Conservation (phyloP, 53 echinoderm and acorn worm species). For the Henricia sp. region DNA sequence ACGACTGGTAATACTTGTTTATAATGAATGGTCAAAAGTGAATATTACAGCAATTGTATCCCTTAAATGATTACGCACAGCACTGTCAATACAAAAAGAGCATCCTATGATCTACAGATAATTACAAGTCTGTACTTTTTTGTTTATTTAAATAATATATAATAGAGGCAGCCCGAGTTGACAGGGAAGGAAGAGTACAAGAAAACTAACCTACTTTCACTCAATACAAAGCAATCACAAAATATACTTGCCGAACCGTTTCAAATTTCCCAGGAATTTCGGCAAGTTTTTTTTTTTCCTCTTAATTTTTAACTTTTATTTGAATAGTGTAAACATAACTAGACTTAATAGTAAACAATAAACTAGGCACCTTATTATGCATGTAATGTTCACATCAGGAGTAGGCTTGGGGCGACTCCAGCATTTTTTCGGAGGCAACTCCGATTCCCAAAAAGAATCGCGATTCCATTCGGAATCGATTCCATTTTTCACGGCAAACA, state of each 20-base stretch:
- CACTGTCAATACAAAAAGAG: slow-evolving; percentile 35
- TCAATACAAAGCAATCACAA: slow-evolving; percentile 24
- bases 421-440: no score
- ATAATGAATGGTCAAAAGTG: background rate
- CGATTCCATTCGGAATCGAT: no score
- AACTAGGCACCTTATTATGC: slow-evolving; percentile 11
- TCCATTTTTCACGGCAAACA: no score
- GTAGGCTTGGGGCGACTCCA: no score
- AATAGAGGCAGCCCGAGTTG: slow-evolving; percentile 32
- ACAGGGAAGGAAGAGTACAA: slow-evolving; percentile 13
- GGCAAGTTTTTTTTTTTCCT: background rate
- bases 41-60: no score
- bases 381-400: no score
- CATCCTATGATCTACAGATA: slow-evolving; percentile 19
- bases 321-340: no score
- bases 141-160: slow-evolving; percentile 21
- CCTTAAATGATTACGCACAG: slow-evolving; percentile 23
- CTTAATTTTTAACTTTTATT: background rate
- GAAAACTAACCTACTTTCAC: slow-evolving; percentile 30
- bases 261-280: background rate
- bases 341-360: slow-evolving; percentile 9
- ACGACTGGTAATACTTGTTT: no score
- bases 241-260: slow-evolving; percentile 19
- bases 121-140: slow-evolving; percentile 4
- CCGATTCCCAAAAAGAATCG: no score